Evolutionary conservation across 1,140 invertebrate species (phyloP), one percentile per base, ranked within the genome.

Genomic region (Eurosta solidaginis): DNA sequence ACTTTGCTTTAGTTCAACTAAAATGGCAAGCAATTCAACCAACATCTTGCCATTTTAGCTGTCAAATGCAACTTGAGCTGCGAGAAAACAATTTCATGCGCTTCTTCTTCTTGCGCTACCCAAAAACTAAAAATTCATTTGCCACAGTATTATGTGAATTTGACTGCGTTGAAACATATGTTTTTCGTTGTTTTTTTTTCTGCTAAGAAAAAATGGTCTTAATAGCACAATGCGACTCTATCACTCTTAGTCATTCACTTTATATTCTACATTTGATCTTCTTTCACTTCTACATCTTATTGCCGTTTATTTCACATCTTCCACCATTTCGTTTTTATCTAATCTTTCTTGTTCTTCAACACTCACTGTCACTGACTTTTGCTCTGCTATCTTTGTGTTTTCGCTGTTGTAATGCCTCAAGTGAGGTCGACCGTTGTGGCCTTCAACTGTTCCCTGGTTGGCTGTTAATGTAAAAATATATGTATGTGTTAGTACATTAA

Each of bases 341-440:
- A 22, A 5, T 17, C n/a, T 49, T 49, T 17, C 45, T 49, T 12
- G 12, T 49, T 49, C 54, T 59, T 59, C 29, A 7, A 12, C 27
- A n/a, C 54, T 59, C 33, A 4, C 4, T 27, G 3, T 59, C 54
- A 2, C 33, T 40, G 7, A 27, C 27, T 10, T 7, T 33, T 17
- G 54, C 22, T 29, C 33, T 68, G n/a, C 33, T n/a, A n/a, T 22
- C 9, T n/a, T 68, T n/a, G 33, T 42, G n/a, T n/a, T n/a, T n/a
- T n/a, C 33, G 27, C n/a, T n/a, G n/a, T 6, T n/a, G 25, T 33
- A 42, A 1, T 68, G 36, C 33, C 59, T 68, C 17, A 2, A 33
- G 33, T 68, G 59, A 68, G 59, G 59, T 68, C 40, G 59, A 68
- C 20, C 36, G 59, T 40, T 40, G 59, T 42, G 59, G 59, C 59